A percentile compares a stretch with the other conserved stretches of the same genome.
phyloP scores from a whole-genome alignment of 1,140 invertebrate genomes.

The Chymomyza costata region DNA sequence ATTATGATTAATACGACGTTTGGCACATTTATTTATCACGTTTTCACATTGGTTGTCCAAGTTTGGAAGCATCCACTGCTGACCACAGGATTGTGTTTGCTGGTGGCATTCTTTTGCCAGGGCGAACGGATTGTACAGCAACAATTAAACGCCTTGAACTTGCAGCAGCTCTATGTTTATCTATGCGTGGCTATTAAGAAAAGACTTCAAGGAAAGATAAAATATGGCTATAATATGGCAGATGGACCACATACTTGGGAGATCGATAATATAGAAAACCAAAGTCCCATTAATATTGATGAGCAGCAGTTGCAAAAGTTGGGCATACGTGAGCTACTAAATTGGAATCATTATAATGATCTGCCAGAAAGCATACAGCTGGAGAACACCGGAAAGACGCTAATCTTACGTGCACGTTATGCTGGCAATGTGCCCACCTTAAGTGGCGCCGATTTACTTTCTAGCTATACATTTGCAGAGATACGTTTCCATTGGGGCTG shows the following conservation, averaged over 20 bases:
- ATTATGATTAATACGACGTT: conserved; percentile 52
- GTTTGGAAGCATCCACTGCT: conserved; percentile 43
- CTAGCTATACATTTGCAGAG: conserved; percentile 76
- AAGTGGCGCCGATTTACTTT: conserved; percentile 75
- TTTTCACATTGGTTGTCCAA: too few species aligned
- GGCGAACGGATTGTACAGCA: conserved; percentile 30
- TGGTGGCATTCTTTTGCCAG: conserved; percentile 19
- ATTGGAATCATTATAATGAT: conserved; percentile 71
- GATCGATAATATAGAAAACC: conserved; percentile 49
- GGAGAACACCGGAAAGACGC: conserved; percentile 64
- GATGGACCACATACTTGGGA: conserved; percentile 75
- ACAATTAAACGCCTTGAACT: conserved; percentile 4
- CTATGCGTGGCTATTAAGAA: neutral
- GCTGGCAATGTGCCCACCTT: conserved; percentile 73
- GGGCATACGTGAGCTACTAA: conserved; percentile 59
- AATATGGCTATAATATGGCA: conserved; percentile 23
- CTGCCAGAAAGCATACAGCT: conserved; percentile 50
- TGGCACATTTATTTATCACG: too few species aligned
- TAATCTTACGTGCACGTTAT: conserved; percentile 70
- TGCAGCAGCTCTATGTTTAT: neutral
- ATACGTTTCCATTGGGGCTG: conserved; percentile 78
- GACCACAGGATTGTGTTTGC: conserved; percentile 26
- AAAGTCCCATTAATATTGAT: conserved; percentile 75
- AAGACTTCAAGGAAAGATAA: neutral
- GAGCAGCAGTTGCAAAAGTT: conserved; percentile 45